Base-by-base conservation (phyloP, 2,888 invertebrate species). In the Clistopyga incitator region DNA sequence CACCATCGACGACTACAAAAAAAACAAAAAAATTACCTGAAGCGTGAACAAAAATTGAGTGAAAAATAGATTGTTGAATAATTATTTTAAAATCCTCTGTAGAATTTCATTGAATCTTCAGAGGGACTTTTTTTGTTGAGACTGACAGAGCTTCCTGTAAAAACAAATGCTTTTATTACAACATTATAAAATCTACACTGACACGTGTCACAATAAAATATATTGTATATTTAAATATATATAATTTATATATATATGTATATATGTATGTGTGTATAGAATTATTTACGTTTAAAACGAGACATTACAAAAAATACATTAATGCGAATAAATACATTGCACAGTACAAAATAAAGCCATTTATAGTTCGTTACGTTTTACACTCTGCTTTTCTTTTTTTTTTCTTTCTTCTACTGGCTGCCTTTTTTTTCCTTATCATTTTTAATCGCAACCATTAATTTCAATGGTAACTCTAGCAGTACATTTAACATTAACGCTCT, bases 161-260 rank as follows among this genome's bases (percentile, higher is more conserved):
- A 90, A 90, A 91, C 87, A 90, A 91, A 88, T 89, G 80, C 85
- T 90, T 92, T 92, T 92, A 92, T 92, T 92, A 91, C 91, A 92
- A 92, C 89, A 89, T 92, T 92, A 92, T 91, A 92, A 92, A 92
- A 92, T 92, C 91, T 92, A 92, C 90, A 89, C 88, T 81, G 67
- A 67, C 70, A 54, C 68, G 61, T 84, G 74, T 77, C 59, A 78
- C 75, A 68, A 81, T 76, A 59, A 65, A 78, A 76, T 79, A 75
- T 67, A 76, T 72, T 78, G 67, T 72, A 71, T 83, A 70, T 79
- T 50, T 56, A 61, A 71, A 64, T 54, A 64, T 78, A 61, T 81
- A 71, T 38, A 71, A 61, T 67, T 18, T 42, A 72, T 67, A 64
- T 75, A 75, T 82, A 59, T 50, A 59, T 45, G 54, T 64, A 65